A percentile compares a stretch with the other conserved stretches of the same genome.
These are phyloP conservation scores for Nesidiocoris tenuis DNA, from an alignment of 2,888 invertebrate species.

Conservation along the genomic window DNA sequence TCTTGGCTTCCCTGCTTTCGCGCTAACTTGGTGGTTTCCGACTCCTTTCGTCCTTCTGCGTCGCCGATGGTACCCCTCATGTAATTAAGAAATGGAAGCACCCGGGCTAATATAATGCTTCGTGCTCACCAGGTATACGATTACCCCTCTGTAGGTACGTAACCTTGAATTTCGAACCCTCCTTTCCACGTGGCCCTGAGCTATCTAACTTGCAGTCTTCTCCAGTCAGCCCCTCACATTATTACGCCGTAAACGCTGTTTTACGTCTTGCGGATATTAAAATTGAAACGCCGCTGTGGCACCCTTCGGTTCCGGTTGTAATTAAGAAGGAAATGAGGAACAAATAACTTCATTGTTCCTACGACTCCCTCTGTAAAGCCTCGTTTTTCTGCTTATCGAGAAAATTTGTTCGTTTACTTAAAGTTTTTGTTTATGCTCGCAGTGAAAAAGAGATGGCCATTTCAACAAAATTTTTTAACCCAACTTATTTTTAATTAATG, in stretches of 20 bases:
- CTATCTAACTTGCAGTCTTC: not conserved
- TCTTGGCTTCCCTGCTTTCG: no score
- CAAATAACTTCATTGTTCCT: constrained; percentile 16
- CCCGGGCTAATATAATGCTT: no score
- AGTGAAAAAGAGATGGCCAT: no score
- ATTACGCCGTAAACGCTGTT: not conserved
- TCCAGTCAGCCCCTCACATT: not conserved
- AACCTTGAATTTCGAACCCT: not conserved
- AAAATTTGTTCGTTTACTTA: not conserved
- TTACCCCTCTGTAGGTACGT: not conserved
- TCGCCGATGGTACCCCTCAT: no score
- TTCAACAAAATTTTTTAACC: no score
- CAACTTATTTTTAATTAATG: no score
- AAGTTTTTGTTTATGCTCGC: no score
- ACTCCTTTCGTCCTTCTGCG: no score
- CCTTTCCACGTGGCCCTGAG: not conserved
- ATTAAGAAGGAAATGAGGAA: constrained; percentile 15
- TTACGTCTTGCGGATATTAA: not conserved
- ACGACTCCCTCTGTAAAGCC: not conserved
- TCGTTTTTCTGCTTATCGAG: not conserved
- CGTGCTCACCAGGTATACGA: no score
- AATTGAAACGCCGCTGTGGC: constrained; percentile 6
- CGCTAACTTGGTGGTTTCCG: no score
- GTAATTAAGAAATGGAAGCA: no score
- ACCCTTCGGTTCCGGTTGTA: constrained; percentile 6